Evolutionary conservation across 2,888 invertebrate genomes (phyloP).

Genomic region (Vanessa cardui): DNA sequence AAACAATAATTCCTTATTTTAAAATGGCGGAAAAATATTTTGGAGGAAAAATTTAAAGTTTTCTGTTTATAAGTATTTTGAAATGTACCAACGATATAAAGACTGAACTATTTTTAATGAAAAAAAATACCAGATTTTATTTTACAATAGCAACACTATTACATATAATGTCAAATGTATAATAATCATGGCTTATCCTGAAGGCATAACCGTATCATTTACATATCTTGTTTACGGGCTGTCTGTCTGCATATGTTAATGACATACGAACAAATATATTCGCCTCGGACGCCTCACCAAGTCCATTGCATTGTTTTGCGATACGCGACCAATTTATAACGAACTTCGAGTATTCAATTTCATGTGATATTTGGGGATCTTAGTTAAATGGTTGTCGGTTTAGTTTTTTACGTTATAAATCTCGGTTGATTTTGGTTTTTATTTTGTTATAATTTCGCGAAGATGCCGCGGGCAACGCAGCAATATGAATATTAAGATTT

Average conservation of each 20-base stretch:
- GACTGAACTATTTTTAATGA: too few relatives aligned
- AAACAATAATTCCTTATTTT: too few relatives aligned
- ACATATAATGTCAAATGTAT: conserved; percentile 49
- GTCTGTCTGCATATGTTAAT: conserved; percentile 70
- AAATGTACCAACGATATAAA: too few relatives aligned
- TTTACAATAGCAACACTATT: conserved; percentile 10
- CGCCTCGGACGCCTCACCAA: conserved; percentile 52
- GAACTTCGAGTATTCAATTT: conserved; percentile 39
- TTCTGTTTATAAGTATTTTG: too few relatives aligned
- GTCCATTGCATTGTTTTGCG: conserved; percentile 62
- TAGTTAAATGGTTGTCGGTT: conserved; percentile 45
- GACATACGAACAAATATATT: conserved; percentile 72
- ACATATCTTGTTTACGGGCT: conserved; percentile 72
- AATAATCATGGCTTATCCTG: conserved; percentile 49
- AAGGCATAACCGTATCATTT: conserved; percentile 62
- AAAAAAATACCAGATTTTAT: background rate
- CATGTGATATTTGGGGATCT: conserved; percentile 43
- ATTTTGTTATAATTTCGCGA: conserved; percentile 79
- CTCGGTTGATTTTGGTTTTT: conserved; percentile 66
- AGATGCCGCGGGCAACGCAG: conserved; percentile 70
- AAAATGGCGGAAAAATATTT: too few relatives aligned
- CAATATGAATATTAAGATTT: conserved; percentile 74
- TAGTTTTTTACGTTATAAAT: conserved; percentile 71
- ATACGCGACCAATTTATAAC: conserved; percentile 45
- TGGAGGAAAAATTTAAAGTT: too few relatives aligned